Evolutionary conservation across 2,113 vertebrate genomes (phyloP), one percentile per base, ranked within the genome.

Genomic region (Empidonax traillii): DNA sequence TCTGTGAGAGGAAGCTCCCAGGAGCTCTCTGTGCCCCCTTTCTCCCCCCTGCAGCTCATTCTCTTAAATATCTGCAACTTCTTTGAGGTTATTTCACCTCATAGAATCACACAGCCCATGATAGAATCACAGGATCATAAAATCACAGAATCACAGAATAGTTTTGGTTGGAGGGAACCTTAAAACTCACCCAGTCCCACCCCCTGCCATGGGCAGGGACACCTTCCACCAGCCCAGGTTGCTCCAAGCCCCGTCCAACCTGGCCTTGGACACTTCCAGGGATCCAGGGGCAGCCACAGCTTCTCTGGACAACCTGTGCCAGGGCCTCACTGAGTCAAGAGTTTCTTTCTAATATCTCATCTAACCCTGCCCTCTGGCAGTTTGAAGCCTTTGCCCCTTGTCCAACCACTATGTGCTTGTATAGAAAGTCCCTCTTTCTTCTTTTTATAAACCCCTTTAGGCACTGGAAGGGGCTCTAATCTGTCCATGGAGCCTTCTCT

Each of bases 1-100:
- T 62, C 11, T 39, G 35, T 0, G 0, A 23, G 12, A 18, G 22
- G 71, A 72, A 41, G 5, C 12, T 51, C 24, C 19, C 1, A 1
- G 1, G 77, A 58, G 13, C 28, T 30, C 10, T 52, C 37, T 2
- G 0, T 44, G 49, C 4, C 23, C 12, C 17, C 23, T 66, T 46
- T 58, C 44, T 58, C 16, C 27, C 23, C 25, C 41, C 30, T 56
- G 23, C 30, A 69, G 43, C 49, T 63, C 65, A 39, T 69, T 85
- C 33, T 14, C 41, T 46, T 75, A 33, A 59, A 33, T 58, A 51
- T 6, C 33, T 89, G 73, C 23, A 47, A 16, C 14, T 23, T 62
- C 47, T 72, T 14, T 52, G 58, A 67, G 58, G 47, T 18, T 62
- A 52, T 65, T 72, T 58, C 74, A 72, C 58, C 47, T 49, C 58